phyloP scores from a whole-genome alignment of 2,797 vertebrate genomes.

The Nothura maculosa region DNA sequence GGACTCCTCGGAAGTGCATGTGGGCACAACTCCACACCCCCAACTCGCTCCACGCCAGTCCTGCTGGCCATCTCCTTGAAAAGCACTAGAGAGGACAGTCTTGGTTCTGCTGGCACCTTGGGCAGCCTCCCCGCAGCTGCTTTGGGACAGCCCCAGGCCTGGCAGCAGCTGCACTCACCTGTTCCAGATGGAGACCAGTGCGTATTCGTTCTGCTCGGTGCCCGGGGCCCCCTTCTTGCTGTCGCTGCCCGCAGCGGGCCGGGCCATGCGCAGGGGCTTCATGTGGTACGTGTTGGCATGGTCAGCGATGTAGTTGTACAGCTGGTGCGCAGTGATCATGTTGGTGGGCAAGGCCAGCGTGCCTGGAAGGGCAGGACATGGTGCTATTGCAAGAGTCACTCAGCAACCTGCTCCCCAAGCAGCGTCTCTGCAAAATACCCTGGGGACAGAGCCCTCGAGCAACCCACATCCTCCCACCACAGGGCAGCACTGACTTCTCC shows the following conservation, averaged over 20 bases:
- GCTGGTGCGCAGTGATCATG: slow-evolving; percentile 96
- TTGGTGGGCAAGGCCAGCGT: slow-evolving; percentile 91
- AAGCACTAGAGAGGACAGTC: background rate
- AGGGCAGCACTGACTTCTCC: background rate
- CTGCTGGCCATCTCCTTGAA: background rate
- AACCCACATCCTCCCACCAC: background rate
- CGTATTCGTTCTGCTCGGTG: slow-evolving; percentile 93
- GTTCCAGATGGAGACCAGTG: slow-evolving; percentile 96
- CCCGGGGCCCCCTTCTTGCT: slow-evolving; percentile 86
- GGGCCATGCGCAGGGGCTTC: slow-evolving; percentile 96
- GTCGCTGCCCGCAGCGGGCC: slow-evolving; percentile 77
- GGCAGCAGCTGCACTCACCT: slow-evolving; percentile 82
- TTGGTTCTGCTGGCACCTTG: background rate
- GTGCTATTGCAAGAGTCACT: background rate
- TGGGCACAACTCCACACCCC: background rate
- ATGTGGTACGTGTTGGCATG: slow-evolving; percentile 95
- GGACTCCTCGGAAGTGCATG: background rate
- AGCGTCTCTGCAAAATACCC: background rate
- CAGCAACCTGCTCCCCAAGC: background rate
- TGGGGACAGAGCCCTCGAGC: background rate
- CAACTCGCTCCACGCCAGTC: background rate
- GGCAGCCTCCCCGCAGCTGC: background rate
- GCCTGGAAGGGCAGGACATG: slow-evolving; percentile 77
- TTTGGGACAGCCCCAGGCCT: background rate
- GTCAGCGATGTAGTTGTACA: slow-evolving; percentile 98